Evolutionary conservation across 2,113 vertebrate genomes (phyloP), one percentile per base, ranked within the genome.

Genomic region (Hippolais icterina): DNA sequence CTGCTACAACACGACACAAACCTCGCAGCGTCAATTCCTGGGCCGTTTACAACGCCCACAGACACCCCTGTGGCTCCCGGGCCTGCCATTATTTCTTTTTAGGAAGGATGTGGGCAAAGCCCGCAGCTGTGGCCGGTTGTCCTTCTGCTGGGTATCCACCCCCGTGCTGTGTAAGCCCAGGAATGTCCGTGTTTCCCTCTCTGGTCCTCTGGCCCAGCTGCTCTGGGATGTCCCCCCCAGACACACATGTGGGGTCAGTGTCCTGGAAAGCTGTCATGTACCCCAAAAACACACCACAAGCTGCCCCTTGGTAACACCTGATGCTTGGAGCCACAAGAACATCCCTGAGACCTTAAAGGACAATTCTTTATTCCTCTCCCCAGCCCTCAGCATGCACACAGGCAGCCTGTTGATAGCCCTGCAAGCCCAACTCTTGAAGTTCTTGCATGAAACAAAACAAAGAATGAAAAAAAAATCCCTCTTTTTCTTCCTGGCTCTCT

Each of bases 121-220:
- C 76, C 64, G 65, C 42, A 74, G 53, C 39, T 54, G 70, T 61
- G 47, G 33, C 66, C 90, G 68, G 60, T 3, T 75, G 91, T 90
- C 83, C 52, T 39, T 6, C 22, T 56, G 50, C 41, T 27, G 33
- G 18, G 29, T 13, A 7, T 42, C 53, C 20, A 1, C n/a, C 31
- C 47, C 42, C 0, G 0, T 1, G 11, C 49, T 52, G 21, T 6
- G 1, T 11, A 20, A 74, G 52, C 14, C 46, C 52, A n/a, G 4
- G 18, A 66, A 49, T 5, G 1, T 53, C 31, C 0, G 0, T 4
- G 3, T 39, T 10, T 69, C 35, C 18, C 39, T 44, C 76, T 9
- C 53, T 52, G 37, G 5, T 19, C 42, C 35, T 27, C 61, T 5
- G 24, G 35, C 12, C 33, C 31, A 31, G 65, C 1, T 77, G 69